Base-by-base conservation (phyloP, 2,888 invertebrate genomes). In the Synanthedon myopaeformis region DNA sequence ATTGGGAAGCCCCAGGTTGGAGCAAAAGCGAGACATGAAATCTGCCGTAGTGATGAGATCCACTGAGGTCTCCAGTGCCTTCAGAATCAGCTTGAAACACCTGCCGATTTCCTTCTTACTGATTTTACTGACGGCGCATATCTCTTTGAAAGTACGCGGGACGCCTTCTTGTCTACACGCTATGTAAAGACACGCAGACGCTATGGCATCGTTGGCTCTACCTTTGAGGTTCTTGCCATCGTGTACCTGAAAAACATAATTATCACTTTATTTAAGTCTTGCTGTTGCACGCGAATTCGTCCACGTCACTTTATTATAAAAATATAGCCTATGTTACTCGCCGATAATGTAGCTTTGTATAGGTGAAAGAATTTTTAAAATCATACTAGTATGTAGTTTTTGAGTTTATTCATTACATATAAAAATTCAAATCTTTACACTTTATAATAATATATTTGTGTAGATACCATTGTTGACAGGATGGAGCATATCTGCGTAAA, bases 81-180 rank as follows among this genome's bases (percentile, higher is more conserved):
- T 98, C 45, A 99, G 87, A 57, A 99, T 99, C 49, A 99, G 82
- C 72, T 99, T 99, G 82, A 99, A 99, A 76, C 99, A 99, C 61
- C 98, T 89, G 0, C 99, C 99, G 56, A 99, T 99, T 88, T 99
- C 99, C 70, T 99, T 98, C 86, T 99, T 99, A 69, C 98, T 98
- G 55, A 99, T 97, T 89, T 97, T 97, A 72, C 98, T 98, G 52
- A 99, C 97, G 0, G 99, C 99, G 80, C 99, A 99, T 57, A 99
- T 99, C 90, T 99, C 99, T 84, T 97, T 99, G 79, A 99, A 99
- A 11, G 99, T 99, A 62, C 99, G 91, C 0, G 99, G 99, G 0
- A 99, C 99, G 4, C 98, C 97, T 79, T 99, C 99, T 70, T 99
- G 98, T 2, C 99, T 90, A 71, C 99, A 99, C 0, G 99, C 99